Evolutionary conservation across 2,113 vertebrate species (phyloP), one percentile per base, ranked within the genome.

Genomic region (Chaetorhynchus papuensis): DNA sequence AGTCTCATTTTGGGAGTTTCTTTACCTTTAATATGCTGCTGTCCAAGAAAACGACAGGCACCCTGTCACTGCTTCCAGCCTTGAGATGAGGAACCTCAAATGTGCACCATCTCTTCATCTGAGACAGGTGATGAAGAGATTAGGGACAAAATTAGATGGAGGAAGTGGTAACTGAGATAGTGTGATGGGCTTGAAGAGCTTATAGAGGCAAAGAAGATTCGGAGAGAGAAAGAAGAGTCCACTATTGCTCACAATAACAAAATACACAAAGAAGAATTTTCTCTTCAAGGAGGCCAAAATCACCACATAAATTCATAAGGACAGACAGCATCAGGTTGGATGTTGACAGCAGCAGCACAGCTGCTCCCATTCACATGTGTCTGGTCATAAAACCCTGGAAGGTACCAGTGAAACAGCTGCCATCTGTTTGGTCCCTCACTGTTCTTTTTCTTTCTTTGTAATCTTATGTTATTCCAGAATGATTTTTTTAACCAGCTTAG

Each of bases 101-200:
- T 0, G 0, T 37, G 7, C 10, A 60, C 13, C 21, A 20, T 14
- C 2, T 52, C 30, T 65, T 70, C 31, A 22, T 47, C n/a, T 83
- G 31, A 66, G 39, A 66, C 7, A 61, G 17, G 4, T 81, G 17
- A 53, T 31, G 13, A 80, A 79, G 47, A 87, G 20, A 60, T 33
- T 13, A 44, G 8, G 13, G 22, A 44, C 8, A 72, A 49, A 94
- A 69, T 41, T 31, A 41, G 18, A 54, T 37, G 14, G 26, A 76
- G 70, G 28, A 91, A 69, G 15, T 53, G 9, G 17, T 37, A 88
- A 85, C 1, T 35, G 35, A 45, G 39, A 70, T 15, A 54, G 20
- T 56, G 33, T 60, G 22, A 45, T 66, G 47, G 20, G 8, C 4
- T 59, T 84, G 56, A 42, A 87, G 39, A 61, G 6, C 3, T 82